Evolutionary conservation across 2,888 invertebrate species (phyloP).

Genomic region (Nomada goodeniana): DNA sequence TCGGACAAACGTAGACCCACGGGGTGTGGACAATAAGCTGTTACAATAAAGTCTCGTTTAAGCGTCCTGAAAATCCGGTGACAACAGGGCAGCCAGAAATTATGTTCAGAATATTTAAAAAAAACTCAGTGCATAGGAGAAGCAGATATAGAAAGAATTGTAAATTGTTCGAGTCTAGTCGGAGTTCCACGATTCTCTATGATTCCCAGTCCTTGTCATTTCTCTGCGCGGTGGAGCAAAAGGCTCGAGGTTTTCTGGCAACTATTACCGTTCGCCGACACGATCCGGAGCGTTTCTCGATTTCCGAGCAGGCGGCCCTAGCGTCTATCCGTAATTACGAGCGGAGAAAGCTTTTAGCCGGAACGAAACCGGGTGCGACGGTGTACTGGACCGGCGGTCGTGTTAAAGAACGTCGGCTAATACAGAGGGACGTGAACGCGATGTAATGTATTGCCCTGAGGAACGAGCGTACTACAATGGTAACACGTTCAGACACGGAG

Average conservation of each 20-base stretch:
- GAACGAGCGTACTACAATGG: conserved; percentile 69
- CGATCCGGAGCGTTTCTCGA: conserved; percentile 67
- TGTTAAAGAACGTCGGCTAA: conserved; percentile 69
- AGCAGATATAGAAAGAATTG: not conserved
- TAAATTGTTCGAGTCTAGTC: not conserved
- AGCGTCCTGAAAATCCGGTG: no score
- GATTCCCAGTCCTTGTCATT: conserved; percentile 35
- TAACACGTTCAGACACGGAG: conserved; percentile 64
- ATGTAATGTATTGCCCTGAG: conserved; percentile 70
- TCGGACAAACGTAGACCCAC: not conserved
- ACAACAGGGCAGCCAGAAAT: no score
- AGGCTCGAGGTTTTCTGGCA: not conserved
- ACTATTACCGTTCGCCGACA: conserved; percentile 71
- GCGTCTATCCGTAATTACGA: conserved; percentile 78
- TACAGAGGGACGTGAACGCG: conserved; percentile 64
- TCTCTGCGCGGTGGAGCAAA: not conserved
- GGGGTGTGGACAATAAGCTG: not conserved
- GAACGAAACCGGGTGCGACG: conserved; percentile 64
- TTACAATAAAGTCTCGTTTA: no score
- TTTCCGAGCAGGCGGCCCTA: conserved; percentile 65
- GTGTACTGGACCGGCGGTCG: conserved; percentile 39
- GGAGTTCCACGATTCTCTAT: not conserved
- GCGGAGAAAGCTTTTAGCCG: conserved; percentile 81
- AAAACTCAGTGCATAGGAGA: not conserved
- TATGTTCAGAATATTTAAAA: no score